Conservation (phyloP, 2,888 invertebrate species). For the Odontocerum albicorne region DNA sequence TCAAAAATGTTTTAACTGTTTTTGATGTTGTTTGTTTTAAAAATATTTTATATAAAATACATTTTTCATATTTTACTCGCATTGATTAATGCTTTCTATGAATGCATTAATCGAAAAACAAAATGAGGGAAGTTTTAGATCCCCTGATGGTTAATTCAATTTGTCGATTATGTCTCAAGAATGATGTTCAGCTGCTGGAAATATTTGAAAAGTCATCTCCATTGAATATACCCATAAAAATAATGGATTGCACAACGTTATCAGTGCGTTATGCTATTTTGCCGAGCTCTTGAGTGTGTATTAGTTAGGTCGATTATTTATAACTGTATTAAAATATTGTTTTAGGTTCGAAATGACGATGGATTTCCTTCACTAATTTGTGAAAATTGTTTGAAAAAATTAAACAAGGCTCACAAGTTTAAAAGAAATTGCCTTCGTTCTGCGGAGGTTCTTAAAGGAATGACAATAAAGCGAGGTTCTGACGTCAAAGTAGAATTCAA, state of each 20-base stretch:
- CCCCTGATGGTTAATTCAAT: background rate
- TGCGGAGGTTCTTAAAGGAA: conserved; percentile 8
- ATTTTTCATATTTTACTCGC: background rate
- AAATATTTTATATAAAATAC: too few relatives aligned
- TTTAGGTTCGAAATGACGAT: conserved; percentile 5
- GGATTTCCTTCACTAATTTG: conserved; percentile 17
- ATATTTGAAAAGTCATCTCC: conserved; percentile 12
- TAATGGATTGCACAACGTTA: conserved; percentile 22
- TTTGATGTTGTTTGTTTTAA: too few relatives aligned
- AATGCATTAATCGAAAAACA: background rate
- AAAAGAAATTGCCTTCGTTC: conserved; percentile 21
- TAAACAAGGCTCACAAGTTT: conserved; percentile 27
- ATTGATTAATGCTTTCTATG: background rate
- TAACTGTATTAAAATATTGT: too few relatives aligned
- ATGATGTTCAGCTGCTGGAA: conserved; percentile 7
- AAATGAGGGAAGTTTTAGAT: conserved; percentile 3
- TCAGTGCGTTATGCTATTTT: background rate
- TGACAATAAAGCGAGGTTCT: background rate
- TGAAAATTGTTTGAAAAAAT: conserved; percentile 11
- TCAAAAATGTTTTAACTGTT: too few relatives aligned
- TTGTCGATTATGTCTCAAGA: conserved; percentile 16
- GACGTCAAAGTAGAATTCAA: conserved; percentile 1
- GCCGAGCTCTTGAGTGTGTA: background rate
- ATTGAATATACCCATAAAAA: conserved; percentile 5
- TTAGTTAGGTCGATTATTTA: too few relatives aligned